Percentiles rank a stretch among this genome's conserved stretches.
These are phyloP conservation scores for Lacanobia wlatinum DNA, from an alignment of 2,888 invertebrate genomes.

Conservation along the genomic window DNA sequence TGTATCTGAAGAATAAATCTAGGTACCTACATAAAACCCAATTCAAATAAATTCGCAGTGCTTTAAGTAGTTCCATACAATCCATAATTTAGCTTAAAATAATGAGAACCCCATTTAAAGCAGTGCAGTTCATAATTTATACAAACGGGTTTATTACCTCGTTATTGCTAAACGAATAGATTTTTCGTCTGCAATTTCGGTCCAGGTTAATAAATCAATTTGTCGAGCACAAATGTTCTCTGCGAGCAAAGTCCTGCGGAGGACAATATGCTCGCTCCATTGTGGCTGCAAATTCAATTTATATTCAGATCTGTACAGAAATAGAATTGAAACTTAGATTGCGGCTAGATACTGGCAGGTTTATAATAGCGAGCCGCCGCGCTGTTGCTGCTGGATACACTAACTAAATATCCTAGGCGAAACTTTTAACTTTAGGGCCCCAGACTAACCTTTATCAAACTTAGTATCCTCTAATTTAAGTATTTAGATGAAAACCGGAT, in stretches of 20 bases:
- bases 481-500: constrained; percentile 20
- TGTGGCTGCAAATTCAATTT: constrained; percentile 84
- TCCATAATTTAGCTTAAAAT: constrained; percentile 45
- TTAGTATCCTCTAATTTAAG: constrained; percentile 12
- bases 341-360: constrained; percentile 75
- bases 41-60: constrained; percentile 15
- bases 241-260: constrained; percentile 74
- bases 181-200: constrained; percentile 71
- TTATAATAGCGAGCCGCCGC: constrained; percentile 68
- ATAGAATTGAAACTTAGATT: constrained; percentile 84
- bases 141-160: constrained; percentile 57
- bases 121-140: constrained; percentile 58
- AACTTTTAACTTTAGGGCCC: constrained; percentile 41
- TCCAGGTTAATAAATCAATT: constrained; percentile 81
- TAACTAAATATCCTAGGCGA: constrained; percentile 47
- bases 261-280: constrained; percentile 76
- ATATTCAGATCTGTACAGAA: constrained; percentile 82
- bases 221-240: constrained; percentile 75
- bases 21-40: background rate
- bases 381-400: constrained; percentile 54
- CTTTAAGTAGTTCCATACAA: constrained; percentile 17
- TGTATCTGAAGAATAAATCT: background rate
- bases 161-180: constrained; percentile 61
- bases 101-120: constrained; percentile 46
- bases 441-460: constrained; percentile 23